Conservation (phyloP, 2,888 invertebrate genomes). For the Plemyria rubiginata region DNA sequence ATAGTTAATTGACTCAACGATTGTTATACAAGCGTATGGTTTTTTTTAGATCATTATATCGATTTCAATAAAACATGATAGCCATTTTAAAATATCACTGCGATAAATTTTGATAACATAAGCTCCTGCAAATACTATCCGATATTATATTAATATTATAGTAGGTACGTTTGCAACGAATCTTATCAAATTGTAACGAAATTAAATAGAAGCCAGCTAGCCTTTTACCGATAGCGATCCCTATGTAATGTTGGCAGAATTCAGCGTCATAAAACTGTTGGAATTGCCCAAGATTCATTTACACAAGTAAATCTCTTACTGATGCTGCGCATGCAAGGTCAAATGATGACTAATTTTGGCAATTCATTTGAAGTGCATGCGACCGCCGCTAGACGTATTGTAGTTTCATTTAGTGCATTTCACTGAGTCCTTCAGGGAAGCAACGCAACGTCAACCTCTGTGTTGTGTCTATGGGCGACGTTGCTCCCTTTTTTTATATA, state of each 20-base stretch:
- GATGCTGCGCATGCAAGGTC: neutral
- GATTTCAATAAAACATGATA: neutral
- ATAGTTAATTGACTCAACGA: no score
- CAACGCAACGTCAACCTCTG: no score
- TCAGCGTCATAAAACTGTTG: neutral
- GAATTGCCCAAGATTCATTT: neutral
- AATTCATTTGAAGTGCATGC: no score
- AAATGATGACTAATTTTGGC: neutral
- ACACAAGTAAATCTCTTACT: neutral
- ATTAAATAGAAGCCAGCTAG: neutral
- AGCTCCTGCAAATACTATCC: neutral
- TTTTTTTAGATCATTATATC: neutral
- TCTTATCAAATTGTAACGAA: conserved; percentile 18
- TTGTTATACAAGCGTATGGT: neutral
- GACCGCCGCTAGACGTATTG: no score
- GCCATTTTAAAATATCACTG: neutral
- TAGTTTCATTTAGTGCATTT: no score
- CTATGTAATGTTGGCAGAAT: neutral
- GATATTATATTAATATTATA: conserved; percentile 2
- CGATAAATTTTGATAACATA: conserved; percentile 4
- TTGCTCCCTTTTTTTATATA: no score
- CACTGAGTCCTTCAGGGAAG: no score
- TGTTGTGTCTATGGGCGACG: no score
- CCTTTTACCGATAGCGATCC: neutral
- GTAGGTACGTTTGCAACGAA: conserved; percentile 6